Evolutionary conservation across 2,113 vertebrate species (phyloP), one percentile per base, ranked within the genome.

Genomic region (Hydrolagus affinis): DNA sequence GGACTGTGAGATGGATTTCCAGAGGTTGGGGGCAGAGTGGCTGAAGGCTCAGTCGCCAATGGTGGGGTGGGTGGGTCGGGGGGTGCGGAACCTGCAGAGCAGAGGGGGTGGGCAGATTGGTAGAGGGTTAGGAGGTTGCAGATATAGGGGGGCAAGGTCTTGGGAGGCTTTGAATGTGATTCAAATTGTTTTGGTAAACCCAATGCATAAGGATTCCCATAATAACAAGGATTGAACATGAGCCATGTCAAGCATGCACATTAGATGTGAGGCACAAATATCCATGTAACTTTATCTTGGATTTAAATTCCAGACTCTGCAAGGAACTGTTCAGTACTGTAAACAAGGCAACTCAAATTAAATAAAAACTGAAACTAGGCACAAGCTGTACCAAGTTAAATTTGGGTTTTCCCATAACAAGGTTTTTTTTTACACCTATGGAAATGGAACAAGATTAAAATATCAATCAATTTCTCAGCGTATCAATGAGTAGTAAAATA

Each of bases 341-440:
- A 30, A 72, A 72, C 30, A 74, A 74, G 15, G 15, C 30, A 74
- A 21, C 28, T 74, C 72, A 15, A 69, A 69, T 44, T 4, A 74
- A 56, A 32, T 30, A 74, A 74, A 44, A 44, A 44, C 44, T 44
- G 6, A 44, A 44, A 44, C 44, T 44, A 44, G 44, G 1, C 44
- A 17, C 30, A 74, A 44, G 17, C 15, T 44, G 17, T 44, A 74
- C 8, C 15, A 32, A 74, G 44, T 44, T 44, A 74, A 74, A 74
- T 74, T 44, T 74, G 72, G 12, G 19, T 59, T 60, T 77, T 60
- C 75, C 72, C 72, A 74, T 9, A 44, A 74, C 72, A 74, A 32
- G 30, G 11, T 11, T 21, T 28, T 30, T n/a, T n/a, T 44, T 44
- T 74, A 9, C 28, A 19, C 9, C 1, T 74, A 11, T 32, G 28